Evolutionary conservation across 2,113 vertebrate species (phyloP), one percentile per base, ranked within the genome.

Genomic region (Mesembrinibis cayennensis): DNA sequence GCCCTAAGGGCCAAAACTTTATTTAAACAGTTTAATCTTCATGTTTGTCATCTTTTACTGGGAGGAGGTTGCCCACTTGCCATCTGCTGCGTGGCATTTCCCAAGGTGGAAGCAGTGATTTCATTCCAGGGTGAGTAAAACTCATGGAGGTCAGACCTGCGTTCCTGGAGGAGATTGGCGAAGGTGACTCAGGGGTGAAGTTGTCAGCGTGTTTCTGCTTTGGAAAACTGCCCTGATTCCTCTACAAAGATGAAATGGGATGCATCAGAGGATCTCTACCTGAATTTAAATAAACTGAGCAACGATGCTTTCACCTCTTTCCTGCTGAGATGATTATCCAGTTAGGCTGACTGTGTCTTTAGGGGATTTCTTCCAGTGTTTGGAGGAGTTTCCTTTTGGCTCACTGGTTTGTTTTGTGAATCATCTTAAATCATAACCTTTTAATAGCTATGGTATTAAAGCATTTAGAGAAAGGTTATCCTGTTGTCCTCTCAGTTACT

Each of bases 371-470:
- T 93, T 66, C 80, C 47, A 22, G 10, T 40, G 11, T 66, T 91
- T 65, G 58, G 65, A 66, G 19, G 81, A 89, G 38, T 79, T 96
- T 70, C 52, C 77, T 53, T 92, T 91, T 50, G 71, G 52, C 78
- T 95, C 34, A 34, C 36, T 49, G 40, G 16, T 91, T 87, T 44
- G 7, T 49, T 96, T 86, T 88, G 72, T 90, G 81, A 95, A 61
- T 90, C 82, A 56, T 80, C 80, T 71, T 38, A 78, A 82, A 82
- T 76, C 67, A 63, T 45, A 82, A 49, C 34, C 29, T 74, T 72
- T 62, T 70, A 53, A 52, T 71, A 67, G n/a, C 58, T 69, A 5
- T 34, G 32, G 34, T 76, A 22, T 53, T 91, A 49, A 67, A 86
- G 27, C 74, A 72, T 91, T 90, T 94, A 63, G 44, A 40, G 42